These are phyloP conservation scores for Brenthis ino DNA, from an alignment of 2,888 invertebrate species.

Conservation along the genomic window DNA sequence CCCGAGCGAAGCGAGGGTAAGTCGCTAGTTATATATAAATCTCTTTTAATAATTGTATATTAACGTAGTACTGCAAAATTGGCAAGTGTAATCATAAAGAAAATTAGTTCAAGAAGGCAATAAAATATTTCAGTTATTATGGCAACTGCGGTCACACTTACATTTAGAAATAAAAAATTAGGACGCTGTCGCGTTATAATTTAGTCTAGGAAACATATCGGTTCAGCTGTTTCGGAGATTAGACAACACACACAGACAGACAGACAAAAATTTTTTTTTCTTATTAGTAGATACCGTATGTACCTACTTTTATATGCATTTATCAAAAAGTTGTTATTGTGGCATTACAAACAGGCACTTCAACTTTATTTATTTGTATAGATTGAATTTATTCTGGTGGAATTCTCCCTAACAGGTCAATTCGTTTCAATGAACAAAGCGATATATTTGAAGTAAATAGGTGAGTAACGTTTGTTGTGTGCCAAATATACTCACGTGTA, in stretches of 20 bases:
- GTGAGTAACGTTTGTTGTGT: slow-evolving; percentile 38
- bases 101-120: slow-evolving; percentile 1
- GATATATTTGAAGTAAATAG: slow-evolving; percentile 40
- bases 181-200: not conserved
- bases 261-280: too few relatives aligned
- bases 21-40: not conserved
- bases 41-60: slow-evolving; percentile 11
- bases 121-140: slow-evolving; percentile 5
- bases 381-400: slow-evolving; percentile 28
- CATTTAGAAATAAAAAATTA: not conserved
- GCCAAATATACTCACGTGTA: slow-evolving; percentile 39
- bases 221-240: too few relatives aligned
- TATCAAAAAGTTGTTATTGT: too few relatives aligned
- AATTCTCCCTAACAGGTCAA: slow-evolving; percentile 32
- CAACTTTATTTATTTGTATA: too few relatives aligned
- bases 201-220: too few relatives aligned
- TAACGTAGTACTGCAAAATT: slow-evolving; percentile 11
- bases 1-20: too few relatives aligned
- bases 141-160: not conserved
- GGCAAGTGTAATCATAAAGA: not conserved
- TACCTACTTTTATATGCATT: too few relatives aligned
- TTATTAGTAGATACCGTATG: too few relatives aligned
- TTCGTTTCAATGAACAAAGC: slow-evolving; percentile 41
- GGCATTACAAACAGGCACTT: too few relatives aligned
- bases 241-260: too few relatives aligned